phyloP scores from a whole-genome alignment of 1,140 invertebrate genomes.

The Chelonus insularis region DNA sequence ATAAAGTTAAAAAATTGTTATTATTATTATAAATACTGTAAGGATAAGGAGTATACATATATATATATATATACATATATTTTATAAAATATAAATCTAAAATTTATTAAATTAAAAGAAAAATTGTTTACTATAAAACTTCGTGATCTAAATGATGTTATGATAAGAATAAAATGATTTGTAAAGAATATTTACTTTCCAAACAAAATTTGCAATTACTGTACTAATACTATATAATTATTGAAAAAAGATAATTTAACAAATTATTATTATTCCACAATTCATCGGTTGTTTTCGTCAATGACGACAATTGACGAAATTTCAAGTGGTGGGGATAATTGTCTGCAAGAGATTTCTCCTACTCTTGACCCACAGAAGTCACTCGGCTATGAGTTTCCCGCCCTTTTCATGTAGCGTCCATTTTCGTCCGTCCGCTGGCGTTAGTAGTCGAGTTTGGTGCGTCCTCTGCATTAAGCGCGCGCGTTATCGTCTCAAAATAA shows the following conservation, averaged over 20 bases:
- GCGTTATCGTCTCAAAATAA: slow-evolving; percentile 19
- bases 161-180: too few relatives aligned
- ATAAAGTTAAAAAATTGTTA: too few relatives aligned
- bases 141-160: too few relatives aligned
- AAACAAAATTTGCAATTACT: too few relatives aligned
- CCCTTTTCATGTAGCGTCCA: slow-evolving; percentile 29
- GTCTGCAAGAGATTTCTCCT: background rate
- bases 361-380: background rate
- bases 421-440: slow-evolving; percentile 19
- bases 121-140: too few relatives aligned
- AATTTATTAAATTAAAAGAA: too few relatives aligned
- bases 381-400: slow-evolving; percentile 21
- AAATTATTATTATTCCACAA: background rate
- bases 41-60: too few relatives aligned
- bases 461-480: slow-evolving; percentile 28
- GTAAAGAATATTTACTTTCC: too few relatives aligned
- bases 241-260: background rate
- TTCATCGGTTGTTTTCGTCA: background rate
- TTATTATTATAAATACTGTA: too few relatives aligned
- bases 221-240: too few relatives aligned
- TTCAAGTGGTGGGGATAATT: background rate
- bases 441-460: slow-evolving; percentile 23
- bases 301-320: background rate
- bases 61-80: too few relatives aligned
- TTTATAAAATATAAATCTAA: too few relatives aligned